Base-by-base conservation (phyloP, 2,888 invertebrate species). In the Sphinx pinastri region DNA sequence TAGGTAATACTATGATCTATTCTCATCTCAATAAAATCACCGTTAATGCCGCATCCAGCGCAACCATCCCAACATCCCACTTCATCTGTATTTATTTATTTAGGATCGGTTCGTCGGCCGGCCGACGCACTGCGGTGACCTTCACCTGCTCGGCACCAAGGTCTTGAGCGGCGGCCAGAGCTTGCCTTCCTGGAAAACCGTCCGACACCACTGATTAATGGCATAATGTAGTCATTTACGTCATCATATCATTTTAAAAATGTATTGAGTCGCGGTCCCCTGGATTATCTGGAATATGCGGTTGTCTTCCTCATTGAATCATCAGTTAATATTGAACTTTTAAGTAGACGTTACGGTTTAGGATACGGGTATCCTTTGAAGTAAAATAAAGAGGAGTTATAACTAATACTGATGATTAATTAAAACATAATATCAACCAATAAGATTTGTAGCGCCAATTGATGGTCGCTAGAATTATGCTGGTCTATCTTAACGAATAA, bases 41-140 rank as follows among this genome's bases (percentile, higher is more conserved):
- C 45, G 72, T 71, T 68, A 60, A 67, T 72, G 72, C 51, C 81
- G 55, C 76, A 77, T 85, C 80, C 73, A 82, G 79, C 55, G 8
- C 38, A 38, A 38, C 58, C 68, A 68, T 60, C 38, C 72, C 69
- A 59, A 67, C 60, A 73, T 45, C 51, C 19, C 14, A 38, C 75
- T 83, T 83, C 82, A 78, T 81, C 78, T 75, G 80, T 81, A 83
- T 88, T 82, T 86, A 87, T 88, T 86, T 86, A 84, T 85, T 87
- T 85, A 84, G 81, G 80, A 76, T 80, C 76, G 77, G 87, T 85
- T 89, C 90, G 88, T 81, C 84, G 89, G 77, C 90, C 90, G 87
- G 84, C 75, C 89, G 84, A 77, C 84, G 88, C 77, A 79, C 85
- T 77, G 73, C 71, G 13, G 58, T 85, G 83, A 89, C 91, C 92